These are phyloP conservation scores for Mesitornis unicolor DNA, from an alignment of 2,113 vertebrate genomes.

Conservation along the genomic window DNA sequence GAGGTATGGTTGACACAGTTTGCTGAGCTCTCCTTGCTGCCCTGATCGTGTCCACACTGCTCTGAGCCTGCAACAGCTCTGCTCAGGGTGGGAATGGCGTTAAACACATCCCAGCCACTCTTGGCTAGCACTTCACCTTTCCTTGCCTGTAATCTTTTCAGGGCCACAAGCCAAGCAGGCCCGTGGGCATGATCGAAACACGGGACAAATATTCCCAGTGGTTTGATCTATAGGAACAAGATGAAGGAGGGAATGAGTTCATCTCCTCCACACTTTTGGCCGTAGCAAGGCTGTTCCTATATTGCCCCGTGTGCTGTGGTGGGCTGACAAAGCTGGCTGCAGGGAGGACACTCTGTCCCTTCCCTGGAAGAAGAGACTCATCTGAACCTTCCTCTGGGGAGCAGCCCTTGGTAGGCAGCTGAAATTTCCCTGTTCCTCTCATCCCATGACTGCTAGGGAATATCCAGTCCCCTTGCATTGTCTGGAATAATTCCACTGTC, in stretches of 20 bases:
- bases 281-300: not conserved
- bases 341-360: not conserved
- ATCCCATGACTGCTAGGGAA: not conserved
- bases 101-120: not conserved
- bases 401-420: not conserved
- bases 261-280: not conserved
- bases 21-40: not conserved
- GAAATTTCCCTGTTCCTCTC: not conserved
- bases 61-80: not conserved
- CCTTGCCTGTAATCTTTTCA: not conserved
- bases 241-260: not conserved
- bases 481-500: not conserved
- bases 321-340: not conserved
- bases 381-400: not conserved
- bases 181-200: not conserved
- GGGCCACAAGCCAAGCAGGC: not conserved
- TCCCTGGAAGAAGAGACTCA: slow-evolving; percentile 29
- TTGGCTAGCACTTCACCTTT: not conserved
- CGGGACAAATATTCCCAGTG: not conserved
- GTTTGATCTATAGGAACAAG: not conserved
- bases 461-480: not conserved
- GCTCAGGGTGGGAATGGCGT: not conserved
- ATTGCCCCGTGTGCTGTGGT: not conserved
- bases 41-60: fast-evolving
- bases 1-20: not conserved